Base-by-base conservation (phyloP, 2,797 vertebrate genomes). In the Limnodromus scolopaceus region DNA sequence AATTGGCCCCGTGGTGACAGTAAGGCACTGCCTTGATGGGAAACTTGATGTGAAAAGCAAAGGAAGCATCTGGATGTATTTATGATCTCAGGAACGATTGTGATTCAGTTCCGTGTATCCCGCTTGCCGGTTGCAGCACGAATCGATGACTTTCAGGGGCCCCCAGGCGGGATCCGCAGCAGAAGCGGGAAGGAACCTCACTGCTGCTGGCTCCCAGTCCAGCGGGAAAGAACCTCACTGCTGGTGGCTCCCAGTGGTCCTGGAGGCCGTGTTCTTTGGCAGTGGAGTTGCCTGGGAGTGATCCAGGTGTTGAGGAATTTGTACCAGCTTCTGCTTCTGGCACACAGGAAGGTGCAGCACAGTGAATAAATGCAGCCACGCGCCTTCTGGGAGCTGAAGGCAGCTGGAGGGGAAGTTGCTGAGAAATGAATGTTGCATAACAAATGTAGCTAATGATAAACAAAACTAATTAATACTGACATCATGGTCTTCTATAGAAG, bases 341-440 rank as follows among this genome's bases (percentile, higher is more conserved):
- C 39, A 27, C 17, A 12, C 28, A 19, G 60, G 64, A 64, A 74
- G 34, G 48, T 24, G 58, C 57, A 46, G 66, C 8, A 2, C 3
- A 20, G 77, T 78, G 80, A 90, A 57, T 51, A 74, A 32, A 41
- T 20, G 60, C 36, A 16, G 51, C 41, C 16, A 0, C 34, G 63
- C 65, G 64, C 36, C 48, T 74, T 70, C 4, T 60, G 78, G 55
- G 68, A 85, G 82, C 48, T 46, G 57, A 49, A 53, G 39, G 70
- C 71, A 87, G 82, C 53, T 54, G 49, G 38, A 60, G 71, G 68
- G 75, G 87, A 65, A 51, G 77, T 75, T 76, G 43, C 83, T 76
- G 74, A 86, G 80, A 77, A 74, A 48, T 63, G 12, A 58, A 16
- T 64, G 15, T 87, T 85, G 78, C 51, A 39, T 80, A 55, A 81